Percentiles rank a stretch among this genome's conserved stretches.
Conservation (phyloP, 2,888 invertebrate genomes). For the Sphecodes monilicornis region DNA sequence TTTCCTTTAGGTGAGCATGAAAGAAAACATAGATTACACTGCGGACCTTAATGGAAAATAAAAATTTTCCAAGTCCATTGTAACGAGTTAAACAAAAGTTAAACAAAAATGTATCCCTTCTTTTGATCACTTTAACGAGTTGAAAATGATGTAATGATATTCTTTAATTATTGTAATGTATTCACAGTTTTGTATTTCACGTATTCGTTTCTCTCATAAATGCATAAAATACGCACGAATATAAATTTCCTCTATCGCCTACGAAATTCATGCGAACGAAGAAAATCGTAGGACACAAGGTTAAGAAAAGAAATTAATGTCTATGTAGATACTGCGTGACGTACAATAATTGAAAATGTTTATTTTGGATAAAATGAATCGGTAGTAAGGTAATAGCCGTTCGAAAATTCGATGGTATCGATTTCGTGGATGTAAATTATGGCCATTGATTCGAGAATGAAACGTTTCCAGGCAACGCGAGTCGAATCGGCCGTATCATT, state of each 20-base stretch:
- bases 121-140: too few species aligned
- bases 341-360: not conserved
- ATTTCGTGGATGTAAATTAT: slow-evolving; percentile 12
- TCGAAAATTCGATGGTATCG: slow-evolving; percentile 5
- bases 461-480: slow-evolving; percentile 38
- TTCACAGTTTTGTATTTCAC: too few species aligned
- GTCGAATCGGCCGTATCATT: slow-evolving; percentile 48
- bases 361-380: not conserved
- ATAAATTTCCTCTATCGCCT: not conserved
- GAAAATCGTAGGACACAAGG: not conserved
- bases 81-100: too few species aligned
- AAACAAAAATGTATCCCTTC: too few species aligned
- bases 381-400: not conserved
- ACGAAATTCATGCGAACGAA: not conserved
- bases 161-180: too few species aligned
- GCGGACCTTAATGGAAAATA: too few species aligned
- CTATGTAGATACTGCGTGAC: not conserved
- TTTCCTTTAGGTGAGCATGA: too few species aligned
- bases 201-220: too few species aligned
- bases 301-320: not conserved
- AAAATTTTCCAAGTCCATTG: too few species aligned
- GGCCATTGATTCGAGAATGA: not conserved
- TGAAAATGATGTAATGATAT: too few species aligned
- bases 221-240: too few species aligned
- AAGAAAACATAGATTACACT: too few species aligned